Percentiles rank a stretch among this genome's conserved stretches.
phyloP scores from a whole-genome alignment of 2,113 vertebrate species.

The Leptocoma aspasia region DNA sequence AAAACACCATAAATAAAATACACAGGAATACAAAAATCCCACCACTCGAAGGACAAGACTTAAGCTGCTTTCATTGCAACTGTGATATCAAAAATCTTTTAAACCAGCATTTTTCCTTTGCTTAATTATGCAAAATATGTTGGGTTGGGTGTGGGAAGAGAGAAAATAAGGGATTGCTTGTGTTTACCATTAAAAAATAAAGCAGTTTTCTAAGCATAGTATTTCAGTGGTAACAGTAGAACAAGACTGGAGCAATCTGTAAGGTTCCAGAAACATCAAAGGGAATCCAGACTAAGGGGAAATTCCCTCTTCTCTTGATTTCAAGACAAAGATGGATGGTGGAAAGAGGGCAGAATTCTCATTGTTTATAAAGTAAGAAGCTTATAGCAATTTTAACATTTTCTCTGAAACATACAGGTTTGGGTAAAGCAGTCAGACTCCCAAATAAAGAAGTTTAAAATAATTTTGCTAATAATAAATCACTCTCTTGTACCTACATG shows the following conservation, averaged over 20 bases:
- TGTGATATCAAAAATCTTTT: not conserved
- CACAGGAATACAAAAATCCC: constrained; percentile 10
- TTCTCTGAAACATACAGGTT: not conserved
- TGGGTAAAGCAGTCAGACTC: not conserved
- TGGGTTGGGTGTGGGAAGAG: not conserved
- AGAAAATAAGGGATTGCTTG: not conserved
- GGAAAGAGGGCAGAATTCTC: not conserved
- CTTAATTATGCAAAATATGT: not conserved
- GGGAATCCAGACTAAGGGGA: not conserved
- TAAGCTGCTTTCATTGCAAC: not conserved
- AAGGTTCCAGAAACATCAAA: not conserved
- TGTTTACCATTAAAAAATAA: not conserved
- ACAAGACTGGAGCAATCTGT: not conserved
- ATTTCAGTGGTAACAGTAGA: not conserved
- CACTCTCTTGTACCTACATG: not conserved
- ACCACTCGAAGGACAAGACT: not conserved
- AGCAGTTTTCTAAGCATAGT: not conserved
- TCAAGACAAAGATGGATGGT: not conserved
- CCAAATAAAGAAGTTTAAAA: not conserved
- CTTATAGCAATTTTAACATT: not conserved
- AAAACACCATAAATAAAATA: constrained; percentile 25
- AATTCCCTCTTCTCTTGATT: not conserved
- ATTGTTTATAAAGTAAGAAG: not conserved
- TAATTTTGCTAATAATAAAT: not conserved
- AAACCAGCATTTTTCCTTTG: not conserved